These are phyloP conservation scores for Takifugu flavidus DNA, from an alignment of 2,113 vertebrate species.

Conservation along the genomic window DNA sequence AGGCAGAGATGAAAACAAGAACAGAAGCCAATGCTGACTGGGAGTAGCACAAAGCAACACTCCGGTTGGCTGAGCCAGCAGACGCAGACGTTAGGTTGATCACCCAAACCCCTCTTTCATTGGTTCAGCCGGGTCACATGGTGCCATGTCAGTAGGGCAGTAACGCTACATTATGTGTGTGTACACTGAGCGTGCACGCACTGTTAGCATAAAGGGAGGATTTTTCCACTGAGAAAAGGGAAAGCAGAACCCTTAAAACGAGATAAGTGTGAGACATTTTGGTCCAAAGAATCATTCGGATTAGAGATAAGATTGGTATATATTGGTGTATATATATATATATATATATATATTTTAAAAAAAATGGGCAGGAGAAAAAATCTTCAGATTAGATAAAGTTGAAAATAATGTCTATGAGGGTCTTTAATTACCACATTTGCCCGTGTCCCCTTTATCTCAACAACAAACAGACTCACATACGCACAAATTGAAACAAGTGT, in stretches of 20 bases:
- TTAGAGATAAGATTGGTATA: conserved; percentile 8
- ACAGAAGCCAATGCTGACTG: conserved; percentile 40
- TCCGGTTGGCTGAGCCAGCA: conserved; percentile 62
- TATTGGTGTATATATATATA: too few relatives aligned
- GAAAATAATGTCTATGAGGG: too few relatives aligned
- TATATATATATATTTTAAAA: too few relatives aligned
- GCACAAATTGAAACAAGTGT: neutral
- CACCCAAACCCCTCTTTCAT: conserved; percentile 53
- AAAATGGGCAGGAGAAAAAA: too few relatives aligned
- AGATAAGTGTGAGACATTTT: neutral
- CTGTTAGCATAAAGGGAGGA: conserved; percentile 26
- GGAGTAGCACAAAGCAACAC: conserved; percentile 36
- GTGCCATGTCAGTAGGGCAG: conserved; percentile 31
- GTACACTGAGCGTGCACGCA: conserved; percentile 24
- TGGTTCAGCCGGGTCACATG: conserved; percentile 68
- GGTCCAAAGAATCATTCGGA: conserved; percentile 3
- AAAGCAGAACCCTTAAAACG: conserved; percentile 51
- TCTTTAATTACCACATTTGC: too few relatives aligned
- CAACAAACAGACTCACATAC: neutral
- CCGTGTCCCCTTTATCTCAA: neutral
- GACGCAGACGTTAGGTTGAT: conserved; percentile 55
- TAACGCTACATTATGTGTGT: conserved; percentile 19
- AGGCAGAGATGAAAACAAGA: conserved; percentile 57
- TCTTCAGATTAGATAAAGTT: too few relatives aligned
- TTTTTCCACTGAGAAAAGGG: neutral